A percentile compares a stretch with the other conserved stretches of the same genome.
Evolutionary conservation across 92 coral and sea anemone species (phyloP).

Genomic region (Plumapathes pennacea): DNA sequence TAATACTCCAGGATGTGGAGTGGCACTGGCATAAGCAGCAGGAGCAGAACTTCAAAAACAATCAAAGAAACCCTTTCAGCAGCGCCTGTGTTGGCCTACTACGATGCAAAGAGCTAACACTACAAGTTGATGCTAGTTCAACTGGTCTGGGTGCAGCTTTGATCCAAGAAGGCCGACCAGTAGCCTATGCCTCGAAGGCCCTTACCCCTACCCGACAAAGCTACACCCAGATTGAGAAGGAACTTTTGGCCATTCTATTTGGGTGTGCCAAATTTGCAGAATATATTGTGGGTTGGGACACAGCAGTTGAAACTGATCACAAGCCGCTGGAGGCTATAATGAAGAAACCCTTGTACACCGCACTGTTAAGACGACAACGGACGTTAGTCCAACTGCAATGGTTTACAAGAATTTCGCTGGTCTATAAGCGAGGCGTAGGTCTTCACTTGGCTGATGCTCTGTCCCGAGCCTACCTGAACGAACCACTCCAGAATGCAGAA

Average conservation of each 20-base stretch:
- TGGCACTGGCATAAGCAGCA: constrained; percentile 35
- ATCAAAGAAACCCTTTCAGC: constrained; percentile 1
- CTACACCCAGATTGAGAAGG: constrained; percentile 1
- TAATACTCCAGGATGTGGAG: constrained; percentile 19
- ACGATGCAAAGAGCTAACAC: constrained; percentile 34
- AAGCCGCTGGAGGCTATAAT: constrained; percentile 37
- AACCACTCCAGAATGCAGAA: too few species aligned
- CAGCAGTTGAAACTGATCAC: constrained; percentile 30
- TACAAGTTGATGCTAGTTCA: too few species aligned
- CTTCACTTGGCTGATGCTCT: too few species aligned
- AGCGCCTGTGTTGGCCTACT: constrained; percentile 23
- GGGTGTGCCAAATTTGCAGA: constrained; percentile 8
- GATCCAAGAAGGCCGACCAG: background rate
- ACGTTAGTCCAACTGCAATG: constrained; percentile 37
- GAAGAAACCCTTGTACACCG: constrained; percentile 46
- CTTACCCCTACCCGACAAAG: background rate
- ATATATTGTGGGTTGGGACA: constrained; percentile 1
- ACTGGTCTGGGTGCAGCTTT: too few species aligned
- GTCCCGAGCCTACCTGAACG: constrained; percentile 49
- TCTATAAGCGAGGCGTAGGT: too few species aligned
- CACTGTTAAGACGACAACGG: constrained; percentile 49
- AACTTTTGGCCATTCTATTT: constrained; percentile 4
- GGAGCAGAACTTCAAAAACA: constrained; percentile 9
- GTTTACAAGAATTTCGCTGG: constrained; percentile 25
- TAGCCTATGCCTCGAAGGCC: constrained; percentile 1